Conservation (phyloP, 1,140 invertebrate genomes). For the Nomia melanderi region DNA sequence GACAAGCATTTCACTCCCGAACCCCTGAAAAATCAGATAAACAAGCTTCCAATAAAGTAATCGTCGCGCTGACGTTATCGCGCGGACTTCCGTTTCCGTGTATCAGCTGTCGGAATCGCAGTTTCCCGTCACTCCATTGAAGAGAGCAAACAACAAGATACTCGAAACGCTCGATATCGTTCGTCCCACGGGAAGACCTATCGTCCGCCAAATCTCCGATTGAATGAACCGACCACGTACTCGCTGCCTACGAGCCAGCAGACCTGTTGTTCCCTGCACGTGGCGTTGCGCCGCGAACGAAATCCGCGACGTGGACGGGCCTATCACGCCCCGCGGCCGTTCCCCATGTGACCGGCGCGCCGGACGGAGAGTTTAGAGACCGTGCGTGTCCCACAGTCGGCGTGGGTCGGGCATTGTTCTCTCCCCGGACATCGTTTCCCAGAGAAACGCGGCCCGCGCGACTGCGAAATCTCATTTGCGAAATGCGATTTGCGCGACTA, state of each 20-base stretch:
- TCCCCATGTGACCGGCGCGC: constrained; percentile 8
- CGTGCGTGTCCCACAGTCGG: constrained; percentile 33
- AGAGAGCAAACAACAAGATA: too few species aligned
- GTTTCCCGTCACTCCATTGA: too few species aligned
- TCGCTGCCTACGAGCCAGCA: neutral
- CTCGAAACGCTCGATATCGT: neutral
- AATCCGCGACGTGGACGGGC: neutral
- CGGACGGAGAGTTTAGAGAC: constrained; percentile 31
- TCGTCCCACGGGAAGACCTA: neutral
- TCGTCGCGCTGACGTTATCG: too few species aligned
- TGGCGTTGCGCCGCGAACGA: constrained; percentile 4
- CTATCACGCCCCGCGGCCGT: neutral
- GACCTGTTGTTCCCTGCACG: constrained; percentile 10
- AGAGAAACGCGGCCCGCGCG: constrained; percentile 14
- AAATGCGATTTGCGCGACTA: constrained; percentile 35
- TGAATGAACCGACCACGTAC: constrained; percentile 26
- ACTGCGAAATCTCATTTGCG: constrained; percentile 26
- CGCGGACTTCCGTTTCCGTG: too few species aligned
- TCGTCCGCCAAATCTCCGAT: constrained; percentile 11
- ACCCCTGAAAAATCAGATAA: too few species aligned
- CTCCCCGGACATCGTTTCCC: constrained; percentile 7
- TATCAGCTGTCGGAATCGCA: too few species aligned
- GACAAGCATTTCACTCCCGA: too few species aligned
- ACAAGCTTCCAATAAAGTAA: too few species aligned
- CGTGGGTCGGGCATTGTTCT: constrained; percentile 52